A percentile compares a stretch with the other conserved stretches of the same genome.
Evolutionary conservation across 2,797 vertebrate genomes (phyloP).

Genomic region (Liparis tanakae): DNA sequence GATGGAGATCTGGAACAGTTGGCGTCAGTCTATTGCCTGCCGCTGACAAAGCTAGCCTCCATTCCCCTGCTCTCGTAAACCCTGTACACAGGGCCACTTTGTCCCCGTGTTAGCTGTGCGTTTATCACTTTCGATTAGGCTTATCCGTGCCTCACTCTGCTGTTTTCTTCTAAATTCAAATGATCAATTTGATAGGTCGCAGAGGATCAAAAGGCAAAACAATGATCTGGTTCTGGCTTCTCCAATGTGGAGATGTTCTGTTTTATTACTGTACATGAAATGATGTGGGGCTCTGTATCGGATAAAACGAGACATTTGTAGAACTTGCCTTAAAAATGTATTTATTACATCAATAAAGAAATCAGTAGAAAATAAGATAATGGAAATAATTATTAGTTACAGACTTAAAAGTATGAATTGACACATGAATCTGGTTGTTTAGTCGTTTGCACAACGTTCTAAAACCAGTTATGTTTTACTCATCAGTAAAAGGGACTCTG

Average conservation of each 20-base stretch:
- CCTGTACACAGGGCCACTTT: conserved; percentile 11
- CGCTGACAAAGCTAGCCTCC: conserved; percentile 47
- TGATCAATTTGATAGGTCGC: neutral
- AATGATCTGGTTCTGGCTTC: neutral
- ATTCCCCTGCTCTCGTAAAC: conserved; percentile 37
- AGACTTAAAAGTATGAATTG: neutral
- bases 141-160: conserved; percentile 14
- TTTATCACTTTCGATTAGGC: conserved; percentile 26
- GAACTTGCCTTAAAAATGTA: too few species aligned
- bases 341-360: neutral
- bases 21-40: conserved; percentile 61
- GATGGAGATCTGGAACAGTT: conserved; percentile 71
- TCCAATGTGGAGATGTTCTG: neutral
- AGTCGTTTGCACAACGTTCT: neutral
- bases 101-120: conserved; percentile 11
- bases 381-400: neutral
- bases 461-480: neutral
- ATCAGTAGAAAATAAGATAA: neutral
- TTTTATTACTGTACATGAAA: neutral
- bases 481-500: neutral
- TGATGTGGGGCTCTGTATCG: too few species aligned
- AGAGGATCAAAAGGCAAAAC: neutral
- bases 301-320: neutral
- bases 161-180: neutral
- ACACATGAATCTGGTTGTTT: too few species aligned